These are phyloP conservation scores for Brachypalpus laphriformis DNA, from an alignment of 2,888 invertebrate species.

Conservation along the genomic window DNA sequence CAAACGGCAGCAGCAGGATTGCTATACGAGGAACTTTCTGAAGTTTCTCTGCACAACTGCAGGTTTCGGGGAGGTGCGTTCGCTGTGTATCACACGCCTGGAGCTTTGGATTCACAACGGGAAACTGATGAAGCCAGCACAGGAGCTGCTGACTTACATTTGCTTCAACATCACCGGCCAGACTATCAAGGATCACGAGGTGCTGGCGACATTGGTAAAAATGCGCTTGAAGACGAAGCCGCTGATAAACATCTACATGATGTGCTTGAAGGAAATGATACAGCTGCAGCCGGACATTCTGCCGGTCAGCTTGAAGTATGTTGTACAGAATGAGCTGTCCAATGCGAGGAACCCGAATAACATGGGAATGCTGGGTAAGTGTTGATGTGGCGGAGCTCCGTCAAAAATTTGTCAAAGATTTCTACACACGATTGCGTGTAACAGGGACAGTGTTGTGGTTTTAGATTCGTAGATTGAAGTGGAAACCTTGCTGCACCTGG, in stretches of 20 bases:
- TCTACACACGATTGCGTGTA: no score
- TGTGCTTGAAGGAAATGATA: constrained; percentile 95
- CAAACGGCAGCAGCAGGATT: constrained; percentile 92
- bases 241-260: constrained; percentile 93
- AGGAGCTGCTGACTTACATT: constrained; percentile 94
- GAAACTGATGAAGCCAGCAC: constrained; percentile 95
- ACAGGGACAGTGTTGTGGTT: no score
- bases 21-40: constrained; percentile 94
- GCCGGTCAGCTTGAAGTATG: constrained; percentile 93
- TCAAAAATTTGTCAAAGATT: no score
- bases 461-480: no score
- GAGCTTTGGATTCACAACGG: constrained; percentile 98
- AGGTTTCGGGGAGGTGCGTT: constrained; percentile 90
- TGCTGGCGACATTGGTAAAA: constrained; percentile 93
- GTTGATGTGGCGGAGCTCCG: no score
- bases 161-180: constrained; percentile 94
- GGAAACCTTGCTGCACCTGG: no score
- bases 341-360: constrained; percentile 96
- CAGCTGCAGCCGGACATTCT: constrained; percentile 92
- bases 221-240: constrained; percentile 97
- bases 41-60: constrained; percentile 92
- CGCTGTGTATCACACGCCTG: constrained; percentile 84
- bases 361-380: constrained; percentile 90
- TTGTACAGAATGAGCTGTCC: constrained; percentile 97
- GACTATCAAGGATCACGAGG: constrained; percentile 87